phyloP scores from a whole-genome alignment of 2,113 vertebrate genomes.

The Capra hircus region DNA sequence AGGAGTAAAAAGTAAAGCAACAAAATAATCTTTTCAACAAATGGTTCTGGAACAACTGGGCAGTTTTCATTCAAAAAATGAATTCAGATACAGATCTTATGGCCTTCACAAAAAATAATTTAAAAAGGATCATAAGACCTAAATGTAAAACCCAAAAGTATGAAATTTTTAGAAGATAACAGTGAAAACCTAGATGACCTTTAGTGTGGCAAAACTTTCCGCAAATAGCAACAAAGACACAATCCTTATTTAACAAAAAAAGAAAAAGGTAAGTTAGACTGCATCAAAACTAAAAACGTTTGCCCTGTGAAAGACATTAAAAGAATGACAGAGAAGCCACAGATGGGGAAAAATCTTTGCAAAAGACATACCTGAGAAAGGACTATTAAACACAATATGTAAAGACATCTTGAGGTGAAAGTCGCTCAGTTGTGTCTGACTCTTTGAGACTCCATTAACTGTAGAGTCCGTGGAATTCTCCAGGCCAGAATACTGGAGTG shows the following conservation, averaged over 20 bases:
- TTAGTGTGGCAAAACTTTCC: background rate
- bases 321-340: background rate
- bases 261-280: background rate
- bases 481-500: background rate
- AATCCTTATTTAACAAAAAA: background rate
- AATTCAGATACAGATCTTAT: background rate
- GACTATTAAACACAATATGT: background rate
- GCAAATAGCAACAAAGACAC: background rate
- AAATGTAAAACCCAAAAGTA: background rate
- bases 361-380: background rate
- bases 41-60: background rate
- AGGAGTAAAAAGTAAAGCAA: background rate
- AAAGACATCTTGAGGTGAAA: background rate
- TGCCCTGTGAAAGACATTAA: background rate
- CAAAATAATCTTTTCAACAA: background rate
- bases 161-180: background rate
- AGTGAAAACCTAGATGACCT: background rate
- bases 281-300: background rate
- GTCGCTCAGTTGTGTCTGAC: rapidly evolving
- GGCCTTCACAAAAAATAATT: background rate
- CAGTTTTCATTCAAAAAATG: background rate
- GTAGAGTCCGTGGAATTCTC: background rate
- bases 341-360: background rate
- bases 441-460: background rate
- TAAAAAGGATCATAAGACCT: background rate